Evolutionary conservation across 2,113 vertebrate species (phyloP), one percentile per base, ranked within the genome.

Genomic region (Ctenodactylus gundi): DNA sequence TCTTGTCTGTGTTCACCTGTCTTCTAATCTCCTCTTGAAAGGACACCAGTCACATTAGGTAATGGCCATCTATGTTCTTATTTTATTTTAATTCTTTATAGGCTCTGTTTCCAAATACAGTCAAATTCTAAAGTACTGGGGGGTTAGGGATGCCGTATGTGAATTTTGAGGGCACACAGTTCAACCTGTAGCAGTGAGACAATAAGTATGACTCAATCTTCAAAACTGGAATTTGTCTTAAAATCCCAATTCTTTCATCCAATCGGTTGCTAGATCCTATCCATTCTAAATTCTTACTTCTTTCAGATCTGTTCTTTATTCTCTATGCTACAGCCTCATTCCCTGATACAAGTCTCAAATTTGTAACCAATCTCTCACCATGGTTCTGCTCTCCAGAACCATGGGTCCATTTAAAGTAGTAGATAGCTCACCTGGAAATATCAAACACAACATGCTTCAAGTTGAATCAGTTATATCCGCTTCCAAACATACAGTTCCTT

Each of bases 1-100:
- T 85, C 53, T 78, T 1, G 8, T 81, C 15, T 70, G 36, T 51
- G 36, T 27, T 25, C 46, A 20, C 36, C 27, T 85, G n/a, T 68
- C 27, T 67, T 29, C 23, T 86, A 77, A 89, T 95, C 17, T 76
- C 36, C 93, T 89, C 46, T 57, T 90, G 57, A 44, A 78, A 75
- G 53, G 25, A 51, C 27, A 34, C 14, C 5, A 80, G 27, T 89
- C 41, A 78, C 41, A 65, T 51, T 82, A 41, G 58, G 77, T 78
- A 86, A 83, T 7, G 23, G 18, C 14, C 44, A 84, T 75, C 14
- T 34, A 25, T 68, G 57, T 17, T 5, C 3, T 72, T 62, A 70
- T 46, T 93, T 94, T 75, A 77, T 20, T 58, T 93, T 73, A 81
- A 86, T 93, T 70, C 46, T 90, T 68, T 92, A 65, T 94, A 57